Percentiles rank a stretch among this genome's conserved stretches.
Conservation (phyloP, 1,140 invertebrate species). For the Solenopsis invicta region DNA sequence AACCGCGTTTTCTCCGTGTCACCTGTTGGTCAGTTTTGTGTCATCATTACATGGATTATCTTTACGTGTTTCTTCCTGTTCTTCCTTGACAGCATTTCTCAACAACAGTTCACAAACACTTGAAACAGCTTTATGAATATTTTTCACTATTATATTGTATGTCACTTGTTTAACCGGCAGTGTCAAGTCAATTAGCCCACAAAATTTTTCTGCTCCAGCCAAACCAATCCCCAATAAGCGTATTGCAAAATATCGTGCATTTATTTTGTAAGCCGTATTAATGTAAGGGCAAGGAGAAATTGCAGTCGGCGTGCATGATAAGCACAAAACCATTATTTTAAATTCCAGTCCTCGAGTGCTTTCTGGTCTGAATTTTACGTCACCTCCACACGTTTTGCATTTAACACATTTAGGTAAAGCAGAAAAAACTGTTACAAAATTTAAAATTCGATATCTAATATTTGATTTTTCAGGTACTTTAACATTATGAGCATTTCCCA, state of each 20-base stretch:
- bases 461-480: too few species aligned
- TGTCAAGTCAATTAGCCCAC: background rate
- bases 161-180: background rate
- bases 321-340: too few species aligned
- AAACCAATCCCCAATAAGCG: slow-evolving; percentile 22
- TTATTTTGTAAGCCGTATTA: too few species aligned
- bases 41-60: background rate
- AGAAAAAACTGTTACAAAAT: too few species aligned
- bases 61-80: slow-evolving; percentile 5
- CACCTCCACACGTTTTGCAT: too few species aligned
- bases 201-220: background rate
- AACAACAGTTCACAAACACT: background rate
- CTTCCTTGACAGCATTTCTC: slow-evolving; percentile 12
- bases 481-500: too few species aligned
- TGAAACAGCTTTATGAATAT: slow-evolving; percentile 11
- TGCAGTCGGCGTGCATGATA: too few species aligned
- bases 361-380: too few species aligned
- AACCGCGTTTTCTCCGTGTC: slow-evolving; percentile 63
- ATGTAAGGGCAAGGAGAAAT: too few species aligned
- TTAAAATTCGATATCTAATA: too few species aligned
- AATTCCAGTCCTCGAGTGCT: too few species aligned
- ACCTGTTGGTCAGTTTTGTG: slow-evolving; percentile 53
- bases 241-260: slow-evolving; percentile 10
- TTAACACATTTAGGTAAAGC: too few species aligned
- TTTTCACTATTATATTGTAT: background rate